These are phyloP conservation scores for Tolmerus cingulatus DNA, from an alignment of 2,888 invertebrate species.

Conservation along the genomic window DNA sequence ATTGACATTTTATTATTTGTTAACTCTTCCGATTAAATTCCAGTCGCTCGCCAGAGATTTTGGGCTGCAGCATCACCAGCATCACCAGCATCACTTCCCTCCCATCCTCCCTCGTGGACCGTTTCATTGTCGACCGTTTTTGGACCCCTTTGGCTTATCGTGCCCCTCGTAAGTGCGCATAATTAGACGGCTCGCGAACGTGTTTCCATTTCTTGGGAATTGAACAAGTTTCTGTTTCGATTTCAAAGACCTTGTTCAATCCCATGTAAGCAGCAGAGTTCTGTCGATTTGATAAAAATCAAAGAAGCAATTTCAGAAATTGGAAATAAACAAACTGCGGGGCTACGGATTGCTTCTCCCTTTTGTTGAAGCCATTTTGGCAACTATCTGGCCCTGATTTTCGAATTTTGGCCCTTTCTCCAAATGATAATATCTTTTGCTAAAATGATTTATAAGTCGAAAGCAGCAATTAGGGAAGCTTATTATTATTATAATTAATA, in stretches of 20 bases:
- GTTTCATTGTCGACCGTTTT: slow-evolving; percentile 6
- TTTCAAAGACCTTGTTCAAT: neutral
- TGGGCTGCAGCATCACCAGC: neutral
- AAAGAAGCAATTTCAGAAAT: neutral
- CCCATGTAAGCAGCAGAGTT: neutral
- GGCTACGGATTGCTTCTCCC: neutral
- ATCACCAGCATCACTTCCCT: neutral
- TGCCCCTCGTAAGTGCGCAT: neutral
- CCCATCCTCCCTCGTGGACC: neutral
- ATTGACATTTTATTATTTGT: slow-evolving; percentile 48
- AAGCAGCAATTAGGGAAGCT: no score
- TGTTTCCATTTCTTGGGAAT: neutral
- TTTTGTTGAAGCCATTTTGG: neutral
- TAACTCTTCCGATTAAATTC: slow-evolving; percentile 46
- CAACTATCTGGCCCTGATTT: neutral
- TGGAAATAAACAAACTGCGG: neutral
- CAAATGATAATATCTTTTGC: no score
- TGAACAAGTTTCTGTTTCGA: neutral
- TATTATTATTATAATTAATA: no score
- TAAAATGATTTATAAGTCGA: no score
- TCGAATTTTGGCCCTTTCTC: no score
- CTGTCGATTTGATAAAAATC: neutral
- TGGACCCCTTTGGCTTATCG: neutral
- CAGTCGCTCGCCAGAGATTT: neutral
- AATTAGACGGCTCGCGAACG: neutral